A percentile compares a stretch with the other conserved stretches of the same genome.
Evolutionary conservation across 1,140 invertebrate species (phyloP).

Genomic region (Hermetia illucens): DNA sequence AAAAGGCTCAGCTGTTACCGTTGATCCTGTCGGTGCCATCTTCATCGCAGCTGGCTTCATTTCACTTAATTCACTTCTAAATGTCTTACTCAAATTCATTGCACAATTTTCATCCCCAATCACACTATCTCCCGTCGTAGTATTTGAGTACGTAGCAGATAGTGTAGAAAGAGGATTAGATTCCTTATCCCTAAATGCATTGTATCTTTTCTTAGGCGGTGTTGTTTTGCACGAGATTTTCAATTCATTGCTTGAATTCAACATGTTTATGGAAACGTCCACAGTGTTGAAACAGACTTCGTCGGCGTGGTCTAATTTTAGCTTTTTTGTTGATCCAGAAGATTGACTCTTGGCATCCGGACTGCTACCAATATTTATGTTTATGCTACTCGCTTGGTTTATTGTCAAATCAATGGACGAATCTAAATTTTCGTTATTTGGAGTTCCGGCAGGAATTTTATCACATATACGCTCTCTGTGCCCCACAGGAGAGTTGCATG

Average conservation of each 20-base stretch:
- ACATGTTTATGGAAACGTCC: conserved; percentile 15
- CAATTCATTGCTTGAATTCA: conserved; percentile 1
- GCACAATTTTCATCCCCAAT: conserved; percentile 9
- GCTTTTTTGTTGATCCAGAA: too few relatives aligned
- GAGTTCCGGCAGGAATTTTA: too few relatives aligned
- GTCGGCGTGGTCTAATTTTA: too few relatives aligned
- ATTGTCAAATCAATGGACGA: too few relatives aligned
- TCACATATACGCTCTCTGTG: too few relatives aligned
- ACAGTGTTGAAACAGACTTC: too few relatives aligned
- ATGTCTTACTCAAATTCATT: conserved; percentile 21
- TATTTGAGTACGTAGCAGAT: not conserved
- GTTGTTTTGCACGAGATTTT: conserved; percentile 17
- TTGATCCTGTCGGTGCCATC: not conserved
- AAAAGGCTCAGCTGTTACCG: conserved; percentile 2
- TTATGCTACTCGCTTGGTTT: too few relatives aligned
- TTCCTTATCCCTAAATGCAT: not conserved
- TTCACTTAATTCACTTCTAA: not conserved
- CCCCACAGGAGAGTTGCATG: too few relatives aligned
- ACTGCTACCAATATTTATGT: too few relatives aligned
- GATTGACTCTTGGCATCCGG: too few relatives aligned
- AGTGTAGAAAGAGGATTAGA: conserved; percentile 1
- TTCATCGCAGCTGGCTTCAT: not conserved
- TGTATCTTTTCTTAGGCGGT: conserved; percentile 7
- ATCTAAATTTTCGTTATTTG: too few relatives aligned
- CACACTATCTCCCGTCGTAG: conserved; percentile 24